Evolutionary conservation across 1,140 invertebrate species (phyloP).

Genomic region (Trachelipus rathkii): DNA sequence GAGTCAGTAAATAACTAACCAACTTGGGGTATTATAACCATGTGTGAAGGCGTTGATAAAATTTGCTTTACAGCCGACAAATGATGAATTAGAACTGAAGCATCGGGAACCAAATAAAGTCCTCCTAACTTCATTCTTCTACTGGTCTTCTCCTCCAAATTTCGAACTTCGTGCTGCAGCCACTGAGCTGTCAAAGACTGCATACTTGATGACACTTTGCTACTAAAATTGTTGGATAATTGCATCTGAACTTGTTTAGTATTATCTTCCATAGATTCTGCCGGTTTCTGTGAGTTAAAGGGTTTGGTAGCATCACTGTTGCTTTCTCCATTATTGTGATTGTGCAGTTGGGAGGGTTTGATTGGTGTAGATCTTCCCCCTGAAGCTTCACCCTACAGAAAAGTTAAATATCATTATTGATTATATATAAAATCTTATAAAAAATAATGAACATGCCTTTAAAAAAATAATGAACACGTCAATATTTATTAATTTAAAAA

Average conservation of each 20-base stretch:
- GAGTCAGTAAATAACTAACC: constrained; percentile 37
- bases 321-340: too few species aligned
- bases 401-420: too few species aligned
- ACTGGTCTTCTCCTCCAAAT: constrained; percentile 59
- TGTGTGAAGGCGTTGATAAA: constrained; percentile 36
- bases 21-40: constrained; percentile 41
- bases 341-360: too few species aligned
- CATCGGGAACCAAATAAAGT: constrained; percentile 43
- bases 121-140: constrained; percentile 34
- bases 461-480: too few species aligned
- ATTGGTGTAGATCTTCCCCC: not conserved
- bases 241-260: too few species aligned
- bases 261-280: too few species aligned
- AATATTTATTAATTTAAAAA: too few species aligned
- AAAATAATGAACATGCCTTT: too few species aligned
- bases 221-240: not conserved
- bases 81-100: constrained; percentile 35
- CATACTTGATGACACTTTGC: constrained; percentile 55
- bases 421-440: too few species aligned
- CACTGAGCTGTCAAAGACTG: constrained; percentile 70
- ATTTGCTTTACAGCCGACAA: constrained; percentile 32
- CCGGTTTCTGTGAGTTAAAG: too few species aligned
- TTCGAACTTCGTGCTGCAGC: constrained; percentile 67
- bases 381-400: not conserved
- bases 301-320: too few species aligned